phyloP scores from a whole-genome alignment of 2,888 invertebrate species.

The Julus scanicus region DNA sequence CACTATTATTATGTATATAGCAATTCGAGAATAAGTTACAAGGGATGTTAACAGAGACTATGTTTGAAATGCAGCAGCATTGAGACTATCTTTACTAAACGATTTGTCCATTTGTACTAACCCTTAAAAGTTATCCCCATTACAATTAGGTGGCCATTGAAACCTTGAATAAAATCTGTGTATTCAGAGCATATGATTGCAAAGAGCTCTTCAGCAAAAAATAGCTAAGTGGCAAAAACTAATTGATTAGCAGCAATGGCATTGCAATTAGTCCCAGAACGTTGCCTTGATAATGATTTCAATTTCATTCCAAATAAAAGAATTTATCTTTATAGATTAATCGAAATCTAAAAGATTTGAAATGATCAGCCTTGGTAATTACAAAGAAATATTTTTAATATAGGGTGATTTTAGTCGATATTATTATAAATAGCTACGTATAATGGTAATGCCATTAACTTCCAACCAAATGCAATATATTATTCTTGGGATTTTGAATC shows the following conservation, averaged over 20 bases:
- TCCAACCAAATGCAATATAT: no score
- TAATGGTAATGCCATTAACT: no score
- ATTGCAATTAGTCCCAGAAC: neutral
- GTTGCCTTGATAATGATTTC: neutral
- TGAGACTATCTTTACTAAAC: neutral
- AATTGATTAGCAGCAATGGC: neutral
- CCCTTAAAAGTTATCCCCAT: neutral
- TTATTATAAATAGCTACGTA: no score
- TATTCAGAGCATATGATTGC: neutral
- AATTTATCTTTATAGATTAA: no score
- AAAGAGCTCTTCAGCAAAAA: neutral
- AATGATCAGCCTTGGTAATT: no score
- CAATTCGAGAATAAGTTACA: no score
- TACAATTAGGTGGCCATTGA: neutral
- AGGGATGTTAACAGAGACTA: no score
- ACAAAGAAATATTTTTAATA: no score
- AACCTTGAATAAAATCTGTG: neutral
- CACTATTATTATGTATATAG: neutral
- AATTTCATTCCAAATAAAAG: neutral
- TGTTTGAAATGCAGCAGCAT: no score
- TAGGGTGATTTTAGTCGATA: no score
- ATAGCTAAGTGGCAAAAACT: constrained; percentile 15
- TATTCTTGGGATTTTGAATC: no score
- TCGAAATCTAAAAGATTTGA: no score
- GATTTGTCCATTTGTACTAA: neutral